Base-by-base conservation (phyloP, 2,797 vertebrate species). In the Moxostoma hubbsi region DNA sequence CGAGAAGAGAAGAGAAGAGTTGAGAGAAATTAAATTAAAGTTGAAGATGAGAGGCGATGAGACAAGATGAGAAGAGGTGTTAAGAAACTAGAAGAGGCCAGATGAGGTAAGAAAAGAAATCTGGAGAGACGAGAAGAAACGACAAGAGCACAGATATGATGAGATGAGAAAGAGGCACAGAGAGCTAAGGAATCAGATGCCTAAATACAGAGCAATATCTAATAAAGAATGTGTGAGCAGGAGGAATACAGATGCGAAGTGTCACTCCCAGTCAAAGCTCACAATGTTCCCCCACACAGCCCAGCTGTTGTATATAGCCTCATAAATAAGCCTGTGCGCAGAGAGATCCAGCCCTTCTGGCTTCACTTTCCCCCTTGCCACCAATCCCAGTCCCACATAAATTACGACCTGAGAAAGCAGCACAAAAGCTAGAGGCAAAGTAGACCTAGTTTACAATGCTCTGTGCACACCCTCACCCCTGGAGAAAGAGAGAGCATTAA, bases 281-380 rank as follows among this genome's bases (percentile, higher is more conserved):
- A 71, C 65, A 81, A 75, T 73, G 64, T 9, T 72, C 73, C 73
- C 72, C 71, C 70, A 82, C 83, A 86, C 81, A 81, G 53, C 51
- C 36, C 54, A 81, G 67, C 74, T 71, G 82, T 80, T 81, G 81
- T 57, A 53, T 61, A 73, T 73, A 18, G 77, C 15, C 77, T 79
- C 63, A 59, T 84, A 76, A 84, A 86, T 82, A 82, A 82, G 36
- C 50, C 59, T 50, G 51, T 18, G 18, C 57, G 71, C 80, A 72
- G 77, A 80, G 55, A 84, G 36, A 49, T 16, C 66, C 47, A 79
- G 43, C 24, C 58, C 68, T 75, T 62, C 51, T 5, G n/a, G 51
- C 36, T 61, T 73, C 62, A n/a, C 62, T 79, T 46, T 79, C 16
- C 43, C 61, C 50, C 66, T 71, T 12, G 1, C 49, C 74, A 51